Conservation (phyloP, 2,888 invertebrate species). For the Acanthosepion pharaonis region DNA sequence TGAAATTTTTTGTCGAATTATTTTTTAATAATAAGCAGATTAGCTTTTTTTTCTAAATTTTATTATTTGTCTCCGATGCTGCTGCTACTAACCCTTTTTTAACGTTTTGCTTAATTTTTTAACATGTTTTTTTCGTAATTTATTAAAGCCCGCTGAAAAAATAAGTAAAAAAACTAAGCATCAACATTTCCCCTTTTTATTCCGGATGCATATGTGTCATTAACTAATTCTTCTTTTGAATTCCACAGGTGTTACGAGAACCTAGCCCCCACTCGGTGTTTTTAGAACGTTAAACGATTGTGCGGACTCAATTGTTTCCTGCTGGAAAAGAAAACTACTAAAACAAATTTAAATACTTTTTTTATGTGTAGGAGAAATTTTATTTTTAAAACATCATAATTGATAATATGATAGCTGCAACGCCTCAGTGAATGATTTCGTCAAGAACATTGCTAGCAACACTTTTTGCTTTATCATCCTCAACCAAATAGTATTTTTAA, state of each 20-base stretch:
- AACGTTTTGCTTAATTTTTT: background rate
- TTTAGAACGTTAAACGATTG: background rate
- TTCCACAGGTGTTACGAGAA: constrained; percentile 13
- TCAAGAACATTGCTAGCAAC: background rate
- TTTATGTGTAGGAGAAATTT: background rate
- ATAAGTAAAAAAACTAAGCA: background rate
- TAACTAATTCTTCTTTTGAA: background rate
- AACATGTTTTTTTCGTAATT: background rate
- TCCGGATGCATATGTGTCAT: background rate
- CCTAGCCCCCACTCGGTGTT: background rate
- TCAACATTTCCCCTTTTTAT: background rate
- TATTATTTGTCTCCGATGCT: background rate
- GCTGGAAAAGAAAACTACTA: background rate
- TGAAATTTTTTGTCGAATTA: background rate
- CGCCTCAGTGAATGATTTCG: background rate
- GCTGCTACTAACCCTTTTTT: background rate
- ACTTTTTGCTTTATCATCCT: too few species aligned
- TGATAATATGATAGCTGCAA: background rate
- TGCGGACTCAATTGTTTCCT: background rate
- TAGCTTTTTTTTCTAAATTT: background rate
- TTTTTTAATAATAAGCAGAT: background rate
- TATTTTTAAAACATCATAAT: background rate
- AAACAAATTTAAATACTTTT: background rate
- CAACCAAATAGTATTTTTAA: too few species aligned
- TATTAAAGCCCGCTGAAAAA: background rate